Evolutionary conservation across 2,113 vertebrate genomes (phyloP).

Genomic region (Romanogobio albipinnatus): DNA sequence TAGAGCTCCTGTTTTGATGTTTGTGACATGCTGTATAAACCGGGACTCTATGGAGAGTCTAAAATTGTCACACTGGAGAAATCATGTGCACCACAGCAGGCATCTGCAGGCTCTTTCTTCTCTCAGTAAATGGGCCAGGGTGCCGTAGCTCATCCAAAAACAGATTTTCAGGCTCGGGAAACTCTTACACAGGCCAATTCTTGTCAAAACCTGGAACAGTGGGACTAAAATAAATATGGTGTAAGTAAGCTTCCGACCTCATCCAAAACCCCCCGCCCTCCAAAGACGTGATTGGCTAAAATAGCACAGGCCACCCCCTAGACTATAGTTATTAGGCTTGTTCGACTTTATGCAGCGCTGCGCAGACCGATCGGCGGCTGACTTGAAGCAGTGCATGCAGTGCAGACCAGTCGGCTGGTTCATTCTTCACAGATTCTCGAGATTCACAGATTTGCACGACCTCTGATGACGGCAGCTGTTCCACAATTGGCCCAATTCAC

Average conservation of each 20-base stretch:
- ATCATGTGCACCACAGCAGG: slow-evolving; percentile 40
- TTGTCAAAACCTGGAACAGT: not conserved
- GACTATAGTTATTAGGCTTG: not conserved
- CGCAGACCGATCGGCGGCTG: no score
- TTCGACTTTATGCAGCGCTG: no score
- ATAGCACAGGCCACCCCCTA: not conserved
- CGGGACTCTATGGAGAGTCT: not conserved
- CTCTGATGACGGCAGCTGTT: no score
- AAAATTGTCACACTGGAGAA: slow-evolving; percentile 19
- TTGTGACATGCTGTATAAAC: slow-evolving; percentile 21
- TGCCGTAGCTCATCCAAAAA: slow-evolving; percentile 11
- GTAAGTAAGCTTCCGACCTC: not conserved
- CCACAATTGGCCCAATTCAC: no score
- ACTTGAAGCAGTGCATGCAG: no score
- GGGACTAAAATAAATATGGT: not conserved
- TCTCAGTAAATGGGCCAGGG: slow-evolving; percentile 24
- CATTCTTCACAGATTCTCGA: no score
- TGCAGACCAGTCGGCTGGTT: no score
- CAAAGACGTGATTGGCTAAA: not conserved
- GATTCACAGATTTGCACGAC: no score
- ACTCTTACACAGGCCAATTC: not conserved
- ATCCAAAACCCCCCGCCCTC: not conserved
- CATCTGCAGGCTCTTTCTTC: slow-evolving; percentile 14
- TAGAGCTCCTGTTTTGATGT: not conserved
- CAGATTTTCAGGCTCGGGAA: slow-evolving; percentile 21